A percentile compares a stretch with the other conserved stretches of the same genome.
These are phyloP conservation scores for Megaceryle maxima DNA, from an alignment of 2,113 vertebrate species.

Conservation along the genomic window DNA sequence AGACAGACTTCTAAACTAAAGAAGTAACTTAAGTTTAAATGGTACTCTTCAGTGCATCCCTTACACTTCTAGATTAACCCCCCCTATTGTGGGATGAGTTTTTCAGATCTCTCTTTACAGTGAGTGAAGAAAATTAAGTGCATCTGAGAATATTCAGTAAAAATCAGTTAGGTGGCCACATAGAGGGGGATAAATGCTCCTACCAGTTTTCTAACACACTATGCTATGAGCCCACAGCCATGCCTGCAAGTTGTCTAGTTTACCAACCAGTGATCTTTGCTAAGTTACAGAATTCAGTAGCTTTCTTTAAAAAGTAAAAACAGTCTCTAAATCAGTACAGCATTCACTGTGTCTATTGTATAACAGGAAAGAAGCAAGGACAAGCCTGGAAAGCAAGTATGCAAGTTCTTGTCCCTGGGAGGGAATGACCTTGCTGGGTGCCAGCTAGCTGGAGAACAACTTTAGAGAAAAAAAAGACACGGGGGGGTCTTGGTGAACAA, in stretches of 20 bases:
- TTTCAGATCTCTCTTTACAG: not conserved
- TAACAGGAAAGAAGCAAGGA: not conserved
- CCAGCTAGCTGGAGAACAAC: not conserved
- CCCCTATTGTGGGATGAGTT: not conserved
- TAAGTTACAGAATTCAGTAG: not conserved
- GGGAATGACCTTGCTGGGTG: not conserved
- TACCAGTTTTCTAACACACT: not conserved
- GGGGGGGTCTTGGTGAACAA: not conserved
- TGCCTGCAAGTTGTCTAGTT: not conserved
- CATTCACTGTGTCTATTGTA: not conserved
- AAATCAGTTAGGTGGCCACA: not conserved
- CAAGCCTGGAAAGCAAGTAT: not conserved
- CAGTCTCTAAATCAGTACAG: not conserved
- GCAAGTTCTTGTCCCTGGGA: not conserved
- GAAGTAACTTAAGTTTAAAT: not conserved
- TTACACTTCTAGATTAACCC: not conserved
- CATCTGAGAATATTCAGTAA: not conserved
- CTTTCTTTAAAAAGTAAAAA: not conserved
- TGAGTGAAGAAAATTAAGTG: not conserved
- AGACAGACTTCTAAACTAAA: not conserved
- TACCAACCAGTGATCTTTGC: fast-evolving
- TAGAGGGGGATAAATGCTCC: not conserved
- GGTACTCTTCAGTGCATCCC: not conserved
- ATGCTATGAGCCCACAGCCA: not conserved
- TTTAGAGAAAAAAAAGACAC: not conserved